Conservation (phyloP, 2,113 vertebrate species). For the Scytalopus superciliaris region DNA sequence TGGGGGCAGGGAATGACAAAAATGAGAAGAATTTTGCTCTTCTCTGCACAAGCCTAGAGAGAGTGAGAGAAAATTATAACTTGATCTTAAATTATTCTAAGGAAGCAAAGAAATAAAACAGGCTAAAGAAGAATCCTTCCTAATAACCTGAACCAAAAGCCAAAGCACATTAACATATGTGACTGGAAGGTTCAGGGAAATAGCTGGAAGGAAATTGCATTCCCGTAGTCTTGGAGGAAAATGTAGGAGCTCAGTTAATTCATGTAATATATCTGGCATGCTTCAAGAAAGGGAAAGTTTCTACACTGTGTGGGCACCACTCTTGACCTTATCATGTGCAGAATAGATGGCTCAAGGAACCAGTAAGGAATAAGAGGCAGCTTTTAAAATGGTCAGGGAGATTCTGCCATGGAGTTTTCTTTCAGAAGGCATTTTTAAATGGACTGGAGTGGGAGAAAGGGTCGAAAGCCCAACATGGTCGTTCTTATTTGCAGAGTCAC, state of each 20-base stretch:
- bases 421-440: background rate
- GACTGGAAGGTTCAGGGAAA: background rate
- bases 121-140: background rate
- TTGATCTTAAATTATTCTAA: slow-evolving; percentile 1
- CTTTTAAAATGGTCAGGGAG: background rate
- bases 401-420: background rate
- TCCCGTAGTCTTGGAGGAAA: background rate
- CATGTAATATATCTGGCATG: background rate
- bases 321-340: background rate
- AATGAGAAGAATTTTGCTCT: slow-evolving; percentile 20
- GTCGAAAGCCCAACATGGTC: background rate
- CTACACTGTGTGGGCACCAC: background rate
- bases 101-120: slow-evolving; percentile 24
- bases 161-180: background rate
- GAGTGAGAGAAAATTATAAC: background rate
- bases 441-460: background rate
- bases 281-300: background rate
- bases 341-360: background rate
- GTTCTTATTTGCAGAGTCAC: background rate
- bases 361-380: background rate
- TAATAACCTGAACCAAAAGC: background rate
- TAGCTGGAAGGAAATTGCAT: background rate
- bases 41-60: background rate
- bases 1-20: background rate
- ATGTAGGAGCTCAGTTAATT: background rate